Evolutionary conservation across 2,888 invertebrate genomes (phyloP), one percentile per base, ranked within the genome.

Genomic region (Lasioglossum malachurum): DNA sequence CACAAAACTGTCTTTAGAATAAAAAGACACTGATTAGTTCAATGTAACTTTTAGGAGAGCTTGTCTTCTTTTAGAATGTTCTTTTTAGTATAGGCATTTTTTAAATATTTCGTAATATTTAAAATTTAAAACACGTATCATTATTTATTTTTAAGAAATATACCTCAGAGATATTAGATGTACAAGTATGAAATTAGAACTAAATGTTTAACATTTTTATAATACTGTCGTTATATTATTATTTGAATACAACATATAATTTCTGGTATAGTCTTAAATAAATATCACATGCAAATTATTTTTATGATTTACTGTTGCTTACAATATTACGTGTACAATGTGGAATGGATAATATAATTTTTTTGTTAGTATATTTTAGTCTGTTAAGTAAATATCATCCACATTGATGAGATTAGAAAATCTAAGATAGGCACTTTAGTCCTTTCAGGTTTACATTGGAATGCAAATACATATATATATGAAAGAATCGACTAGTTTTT

Each of bases 391-490:
- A 80, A 82, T 69, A 64, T 49, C 35, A 71, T 78, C 78, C 64
- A 78, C 49, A 75, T 72, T 67, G 67, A 83, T 31, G 8, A 83
- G 77, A 83, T 89, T 89, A 84, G 79, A 88, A 84, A 88, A 74
- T 90, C 78, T 88, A 86, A 74, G 74, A 75, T 82, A 90, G 89
- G 90, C 89, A 90, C 89, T 90, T 90, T 76, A 79, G 89, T 90
- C 87, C 85, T 87, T 87, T 80, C 53, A 80, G 67, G 49, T 88
- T 77, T 84, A 79, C 16, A 84, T 69, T 82, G 83, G 79, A 90
- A 90, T 89, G 82, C 60, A 77, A 89, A 83, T 78, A 44, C 53
- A 76, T 72, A 75, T 77, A 31, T 77, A 60, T 44, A 74, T 35
- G 75, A 74, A 75, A 46, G 49, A 80, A 78, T 87, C 60, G 78